Percentiles rank a stretch among this genome's conserved stretches.
Conservation (phyloP, 2,113 vertebrate species). For the Coracopsis vasa region DNA sequence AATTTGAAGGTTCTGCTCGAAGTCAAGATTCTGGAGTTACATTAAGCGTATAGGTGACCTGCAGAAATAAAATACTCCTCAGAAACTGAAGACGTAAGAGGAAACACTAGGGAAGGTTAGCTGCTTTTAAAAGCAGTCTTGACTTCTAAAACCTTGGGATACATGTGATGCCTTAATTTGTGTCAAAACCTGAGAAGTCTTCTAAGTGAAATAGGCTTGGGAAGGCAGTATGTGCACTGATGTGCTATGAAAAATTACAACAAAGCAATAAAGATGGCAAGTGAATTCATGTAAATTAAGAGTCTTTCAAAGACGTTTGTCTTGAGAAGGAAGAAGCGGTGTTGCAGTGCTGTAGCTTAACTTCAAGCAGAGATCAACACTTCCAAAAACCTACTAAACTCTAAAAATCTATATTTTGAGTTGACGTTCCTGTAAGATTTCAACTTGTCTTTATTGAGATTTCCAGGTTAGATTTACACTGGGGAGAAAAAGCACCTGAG, state of each 20-base stretch:
- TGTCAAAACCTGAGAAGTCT: neutral
- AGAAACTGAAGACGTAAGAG: neutral
- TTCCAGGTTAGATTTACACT: neutral
- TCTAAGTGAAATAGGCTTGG: neutral
- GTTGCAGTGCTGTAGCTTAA: neutral
- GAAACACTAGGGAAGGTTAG: neutral
- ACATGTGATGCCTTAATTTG: neutral
- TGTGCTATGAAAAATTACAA: neutral
- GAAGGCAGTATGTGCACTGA: neutral
- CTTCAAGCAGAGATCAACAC: neutral
- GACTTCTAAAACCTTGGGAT: neutral
- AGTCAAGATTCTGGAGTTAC: neutral
- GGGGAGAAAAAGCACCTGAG: neutral
- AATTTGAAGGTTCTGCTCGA: neutral
- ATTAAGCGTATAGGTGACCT: neutral
- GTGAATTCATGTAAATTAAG: neutral
- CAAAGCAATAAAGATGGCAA: neutral
- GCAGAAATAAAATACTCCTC: neutral
- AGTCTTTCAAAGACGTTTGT: neutral
- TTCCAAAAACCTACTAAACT: rapidly evolving
- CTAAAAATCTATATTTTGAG: neutral
- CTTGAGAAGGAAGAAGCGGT: neutral
- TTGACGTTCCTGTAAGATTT: neutral
- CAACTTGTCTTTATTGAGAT: neutral
- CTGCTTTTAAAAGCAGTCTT: neutral